Evolutionary conservation across 2,113 vertebrate genomes (phyloP).

Genomic region (Melanerpes formicivorus): DNA sequence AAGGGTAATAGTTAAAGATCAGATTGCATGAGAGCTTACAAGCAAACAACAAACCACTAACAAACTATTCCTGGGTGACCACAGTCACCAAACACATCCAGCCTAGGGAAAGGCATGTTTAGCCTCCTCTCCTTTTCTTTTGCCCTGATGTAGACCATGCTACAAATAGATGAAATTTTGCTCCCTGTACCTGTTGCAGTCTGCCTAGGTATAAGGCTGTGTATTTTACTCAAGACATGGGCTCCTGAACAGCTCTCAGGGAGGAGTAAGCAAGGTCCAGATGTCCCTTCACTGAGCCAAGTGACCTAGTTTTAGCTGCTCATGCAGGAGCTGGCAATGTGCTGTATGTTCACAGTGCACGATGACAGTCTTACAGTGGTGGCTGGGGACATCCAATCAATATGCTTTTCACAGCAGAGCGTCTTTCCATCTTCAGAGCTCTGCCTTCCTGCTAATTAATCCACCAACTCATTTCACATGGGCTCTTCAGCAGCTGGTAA

Average conservation of each 20-base stretch:
- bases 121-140: not conserved
- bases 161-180: not conserved
- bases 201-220: not conserved
- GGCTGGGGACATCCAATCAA: conserved; percentile 35
- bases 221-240: not conserved
- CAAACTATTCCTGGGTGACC: not conserved
- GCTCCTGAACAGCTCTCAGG: not conserved
- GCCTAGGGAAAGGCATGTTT: fast-evolving
- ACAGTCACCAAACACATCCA: not conserved
- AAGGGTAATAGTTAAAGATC: not conserved
- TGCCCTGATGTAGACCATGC: fast-evolving
- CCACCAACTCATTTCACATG: conserved; percentile 71
- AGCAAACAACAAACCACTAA: not conserved
- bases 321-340: not conserved
- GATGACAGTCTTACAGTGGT: not conserved
- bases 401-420: not conserved
- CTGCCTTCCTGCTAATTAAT: conserved; percentile 69
- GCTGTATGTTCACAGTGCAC: not conserved
- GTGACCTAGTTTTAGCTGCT: conserved; percentile 13
- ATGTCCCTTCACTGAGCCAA: not conserved
- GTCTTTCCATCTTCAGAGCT: conserved; percentile 54
- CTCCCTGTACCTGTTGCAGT: not conserved
- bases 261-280: not conserved
- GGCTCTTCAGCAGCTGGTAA: conserved; percentile 31
- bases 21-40: not conserved